Base-by-base conservation (phyloP, 2,888 invertebrate species). In the Leptinotarsa tumamoca region DNA sequence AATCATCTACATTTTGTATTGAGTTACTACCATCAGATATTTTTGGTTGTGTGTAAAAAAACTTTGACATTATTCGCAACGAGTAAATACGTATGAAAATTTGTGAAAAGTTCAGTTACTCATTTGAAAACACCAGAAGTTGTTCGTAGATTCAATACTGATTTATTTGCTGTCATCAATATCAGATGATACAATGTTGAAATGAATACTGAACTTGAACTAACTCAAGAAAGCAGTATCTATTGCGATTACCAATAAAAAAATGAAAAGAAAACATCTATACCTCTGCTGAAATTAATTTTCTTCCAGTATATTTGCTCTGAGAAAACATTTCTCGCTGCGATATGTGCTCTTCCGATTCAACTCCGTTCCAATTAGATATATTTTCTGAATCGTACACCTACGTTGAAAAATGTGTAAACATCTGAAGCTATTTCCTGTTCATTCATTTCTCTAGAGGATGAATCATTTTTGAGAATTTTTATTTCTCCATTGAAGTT, bases 341-440 rank as follows among this genome's bases (percentile, higher is more conserved):
- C 49, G 23, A 68, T 51, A 68, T 68, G 23, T 50, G 68, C 27
- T 56, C 13, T 69, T 69, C 54, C 33, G 33, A 27, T 33, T 49
- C 17, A 14, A 33, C 54, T 69, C 4, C 17, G 56, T n/a, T n/a
- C 43, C 68, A 69, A 69, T 68, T 21, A 54, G 43, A 17, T 51
- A 13, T 2, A 68, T 54, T 52, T 69, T 52, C 51, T 18, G 56
- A 18, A 27, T 69, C 43, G 33, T 54, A 56, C 68, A 69, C 69
- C 68, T 33, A 69, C 56, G 69, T 17, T 54, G 54, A 56, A 33
- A 18, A 69, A 68, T 33, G 56, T 73, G 70, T 54, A 74, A 61
- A 69, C 66, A 66, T 69, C 52, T 69, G 51, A 73, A 70, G 63
- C 52, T 66, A 74, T 74, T 74, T 68, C 17, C 71, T 18, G 68